Evolutionary conservation across 1,140 invertebrate genomes (phyloP), one percentile per base, ranked within the genome.

Genomic region (Pomacea maculata): DNA sequence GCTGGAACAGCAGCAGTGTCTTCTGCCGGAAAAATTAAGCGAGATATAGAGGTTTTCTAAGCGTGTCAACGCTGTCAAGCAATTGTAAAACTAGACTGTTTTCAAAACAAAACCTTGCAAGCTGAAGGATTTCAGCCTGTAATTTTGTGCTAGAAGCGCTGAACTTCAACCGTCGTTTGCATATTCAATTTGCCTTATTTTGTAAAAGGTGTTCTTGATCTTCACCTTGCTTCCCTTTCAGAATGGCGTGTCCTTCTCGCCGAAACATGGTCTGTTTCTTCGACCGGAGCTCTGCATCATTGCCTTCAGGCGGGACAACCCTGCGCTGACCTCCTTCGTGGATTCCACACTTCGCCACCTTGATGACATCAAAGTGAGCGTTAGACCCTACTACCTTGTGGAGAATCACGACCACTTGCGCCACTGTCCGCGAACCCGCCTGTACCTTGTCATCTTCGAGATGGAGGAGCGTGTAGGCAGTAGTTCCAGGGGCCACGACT

Each of bases 241-340:
- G 83, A 85, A 85, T 75, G 83, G 83, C 1, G 82, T 82, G 1
- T 80, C 80, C 25, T 81, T 71, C 71, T 80, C 81, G 1, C 85
- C 86, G 11, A 88, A 87, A 77, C 84, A 85, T 34, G 84, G 82
- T 15, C 70, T 85, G 2, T 82, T 78, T 64, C 78, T 87, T 17
- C 84, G 80, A 54, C 86, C 85, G 29, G 87, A 88, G 67, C 75
- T 87, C 25, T 88, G 87, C 75, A 78, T 87, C 11, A 78, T 87
- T 0, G 71, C 84, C 10, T 86, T 88, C 65, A 83, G 83, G n/a
- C 80, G 83, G 45, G 83, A 86, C 63, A 82, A 83, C 78, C 64
- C 80, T 15, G 83, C 83, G n/a, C 80, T 86, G n/a, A 82, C 80
- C 11, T 70, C 82, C 8, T 82, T 82, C 11, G 73, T 83, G 6